phyloP scores from a whole-genome alignment of 2,113 vertebrate genomes.

The Pelmatolapia mariae region DNA sequence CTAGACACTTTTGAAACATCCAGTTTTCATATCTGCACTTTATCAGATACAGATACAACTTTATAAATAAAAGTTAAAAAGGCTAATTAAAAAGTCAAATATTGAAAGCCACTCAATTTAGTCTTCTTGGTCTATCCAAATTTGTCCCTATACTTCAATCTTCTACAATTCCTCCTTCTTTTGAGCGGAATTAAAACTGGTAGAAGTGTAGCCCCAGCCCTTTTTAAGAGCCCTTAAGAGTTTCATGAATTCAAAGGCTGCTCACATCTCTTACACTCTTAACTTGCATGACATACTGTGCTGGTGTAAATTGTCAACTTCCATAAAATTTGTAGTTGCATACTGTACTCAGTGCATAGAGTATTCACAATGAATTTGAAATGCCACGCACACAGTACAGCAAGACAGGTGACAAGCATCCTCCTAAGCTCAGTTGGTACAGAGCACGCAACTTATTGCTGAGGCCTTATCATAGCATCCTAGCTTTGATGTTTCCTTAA shows the following conservation, averaged over 20 bases:
- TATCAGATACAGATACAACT: not conserved
- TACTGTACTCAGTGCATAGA: not conserved
- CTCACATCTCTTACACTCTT: not conserved
- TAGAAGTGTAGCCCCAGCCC: not conserved
- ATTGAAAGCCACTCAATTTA: not conserved
- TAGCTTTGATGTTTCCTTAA: too few relatives aligned
- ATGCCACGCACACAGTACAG: not conserved
- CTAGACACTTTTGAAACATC: not conserved
- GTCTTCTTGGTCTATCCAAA: not conserved
- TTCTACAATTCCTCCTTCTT: not conserved
- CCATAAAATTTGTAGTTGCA: not conserved
- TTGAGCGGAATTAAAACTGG: not conserved
- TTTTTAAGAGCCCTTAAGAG: not conserved
- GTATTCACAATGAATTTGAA: not conserved
- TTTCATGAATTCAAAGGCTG: not conserved
- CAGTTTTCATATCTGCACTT: not conserved
- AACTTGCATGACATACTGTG: not conserved
- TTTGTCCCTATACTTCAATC: not conserved
- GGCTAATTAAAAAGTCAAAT: not conserved
- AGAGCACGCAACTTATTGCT: not conserved
- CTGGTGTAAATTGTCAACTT: not conserved
- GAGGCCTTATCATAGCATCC: not conserved
- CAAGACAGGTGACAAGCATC: not conserved
- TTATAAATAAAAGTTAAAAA: not conserved
- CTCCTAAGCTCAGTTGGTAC: not conserved